Percentiles rank a stretch among this genome's conserved stretches.
Conservation (phyloP, 2,113 vertebrate species). For the Bubalus kerabau region DNA sequence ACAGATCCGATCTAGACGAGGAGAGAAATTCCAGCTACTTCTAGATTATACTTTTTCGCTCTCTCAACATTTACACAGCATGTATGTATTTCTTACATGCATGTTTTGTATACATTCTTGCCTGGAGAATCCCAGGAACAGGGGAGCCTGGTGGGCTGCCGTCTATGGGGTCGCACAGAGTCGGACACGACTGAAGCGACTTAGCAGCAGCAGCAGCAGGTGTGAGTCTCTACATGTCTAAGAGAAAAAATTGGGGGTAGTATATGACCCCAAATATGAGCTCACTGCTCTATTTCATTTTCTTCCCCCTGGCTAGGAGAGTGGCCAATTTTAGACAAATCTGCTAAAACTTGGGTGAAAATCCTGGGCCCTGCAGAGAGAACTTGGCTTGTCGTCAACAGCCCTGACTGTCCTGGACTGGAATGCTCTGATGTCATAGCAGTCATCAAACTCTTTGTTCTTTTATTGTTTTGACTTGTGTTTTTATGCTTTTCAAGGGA, state of each 20-base stretch:
- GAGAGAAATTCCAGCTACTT: not conserved
- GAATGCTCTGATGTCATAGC: not conserved
- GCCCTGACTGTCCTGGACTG: not conserved
- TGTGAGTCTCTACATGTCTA: not conserved
- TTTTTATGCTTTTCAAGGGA: constrained; percentile 35
- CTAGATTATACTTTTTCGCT: not conserved
- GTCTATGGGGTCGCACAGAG: too few relatives aligned
- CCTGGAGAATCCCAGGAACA: too few relatives aligned
- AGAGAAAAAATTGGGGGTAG: not conserved
- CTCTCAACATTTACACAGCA: not conserved
- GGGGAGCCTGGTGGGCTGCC: too few relatives aligned
- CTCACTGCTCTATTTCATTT: not conserved
- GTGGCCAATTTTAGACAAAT: not conserved
- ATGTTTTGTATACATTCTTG: rapidly evolving
- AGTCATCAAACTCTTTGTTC: constrained; percentile 12
- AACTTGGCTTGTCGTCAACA: not conserved
- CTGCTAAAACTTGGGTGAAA: not conserved
- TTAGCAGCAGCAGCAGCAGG: too few relatives aligned
- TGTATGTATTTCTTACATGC: not conserved
- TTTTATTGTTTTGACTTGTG: constrained; percentile 10
- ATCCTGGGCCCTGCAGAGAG: not conserved
- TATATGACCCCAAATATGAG: not conserved
- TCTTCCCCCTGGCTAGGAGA: not conserved
- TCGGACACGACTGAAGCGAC: too few relatives aligned
- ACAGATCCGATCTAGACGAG: not conserved